These are phyloP conservation scores for Rhyacichthys aspro DNA, from an alignment of 2,797 vertebrate species.

Conservation along the genomic window DNA sequence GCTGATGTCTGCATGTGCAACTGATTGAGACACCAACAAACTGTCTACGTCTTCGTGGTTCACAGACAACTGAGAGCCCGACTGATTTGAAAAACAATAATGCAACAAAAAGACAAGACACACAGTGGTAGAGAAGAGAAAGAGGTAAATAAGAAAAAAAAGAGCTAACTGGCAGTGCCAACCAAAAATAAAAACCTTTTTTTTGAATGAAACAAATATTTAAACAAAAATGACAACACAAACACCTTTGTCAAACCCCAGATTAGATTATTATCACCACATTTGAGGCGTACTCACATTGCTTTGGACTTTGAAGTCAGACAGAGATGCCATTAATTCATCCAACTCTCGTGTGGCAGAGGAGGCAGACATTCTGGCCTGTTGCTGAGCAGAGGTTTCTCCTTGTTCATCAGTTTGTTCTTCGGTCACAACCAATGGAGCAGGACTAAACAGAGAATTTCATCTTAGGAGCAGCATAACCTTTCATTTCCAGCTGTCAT, in stretches of 20 bases:
- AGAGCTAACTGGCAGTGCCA: neutral
- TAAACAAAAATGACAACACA: no score
- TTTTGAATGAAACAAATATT: no score
- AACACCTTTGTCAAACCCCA: neutral
- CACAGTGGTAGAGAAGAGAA: constrained; percentile 54
- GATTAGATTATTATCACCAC: constrained; percentile 5
- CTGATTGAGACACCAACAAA: constrained; percentile 28
- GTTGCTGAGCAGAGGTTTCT: constrained; percentile 87
- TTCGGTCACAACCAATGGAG: constrained; percentile 82
- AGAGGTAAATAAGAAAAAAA: constrained; percentile 23
- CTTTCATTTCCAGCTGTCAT: no score
- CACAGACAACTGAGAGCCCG: constrained; percentile 83
- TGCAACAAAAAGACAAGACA: constrained; percentile 50
- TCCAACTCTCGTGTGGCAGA: constrained; percentile 97
- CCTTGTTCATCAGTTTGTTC: constrained; percentile 69
- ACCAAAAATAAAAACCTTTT: no score
- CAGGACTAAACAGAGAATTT: constrained; percentile 76
- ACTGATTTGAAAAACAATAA: constrained; percentile 71
- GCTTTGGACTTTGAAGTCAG: constrained; percentile 94
- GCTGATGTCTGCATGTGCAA: neutral
- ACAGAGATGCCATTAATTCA: constrained; percentile 98
- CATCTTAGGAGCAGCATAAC: no score
- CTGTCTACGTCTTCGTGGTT: constrained; percentile 74
- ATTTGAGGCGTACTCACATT: constrained; percentile 59
- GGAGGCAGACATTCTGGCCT: constrained; percentile 94